phyloP scores from a whole-genome alignment of 1,140 invertebrate species.

The Trachymyrmex cornetzi region DNA sequence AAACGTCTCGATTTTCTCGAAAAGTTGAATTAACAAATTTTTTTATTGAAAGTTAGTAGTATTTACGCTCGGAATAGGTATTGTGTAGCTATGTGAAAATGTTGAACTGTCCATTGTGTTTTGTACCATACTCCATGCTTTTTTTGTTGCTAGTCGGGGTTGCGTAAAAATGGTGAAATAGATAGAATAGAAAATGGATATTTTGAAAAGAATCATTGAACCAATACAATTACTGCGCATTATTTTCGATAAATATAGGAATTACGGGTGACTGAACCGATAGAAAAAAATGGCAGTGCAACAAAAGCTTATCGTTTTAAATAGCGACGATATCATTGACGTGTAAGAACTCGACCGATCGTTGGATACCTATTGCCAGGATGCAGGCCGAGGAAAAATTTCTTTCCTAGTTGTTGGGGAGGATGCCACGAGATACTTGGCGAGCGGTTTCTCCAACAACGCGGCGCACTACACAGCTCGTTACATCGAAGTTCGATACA shows the following conservation, averaged over 20 bases:
- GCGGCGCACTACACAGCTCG: conserved; percentile 14
- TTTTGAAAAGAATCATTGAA: conserved; percentile 17
- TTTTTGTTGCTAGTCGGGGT: neutral
- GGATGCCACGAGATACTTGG: conserved; percentile 20
- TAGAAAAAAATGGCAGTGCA: neutral
- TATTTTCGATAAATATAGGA: neutral
- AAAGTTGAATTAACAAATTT: neutral
- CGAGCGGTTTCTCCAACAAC: conserved; percentile 24
- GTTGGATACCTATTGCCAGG: neutral
- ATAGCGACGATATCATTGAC: conserved; percentile 24
- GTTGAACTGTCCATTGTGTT: neutral
- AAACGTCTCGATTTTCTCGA: neutral
- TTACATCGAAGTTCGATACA: conserved; percentile 59
- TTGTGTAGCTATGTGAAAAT: neutral
- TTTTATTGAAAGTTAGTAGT: neutral
- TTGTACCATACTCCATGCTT: neutral
- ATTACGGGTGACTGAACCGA: neutral
- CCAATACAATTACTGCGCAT: conserved; percentile 19
- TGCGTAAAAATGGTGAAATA: conserved; percentile 6
- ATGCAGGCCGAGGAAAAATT: conserved; percentile 8
- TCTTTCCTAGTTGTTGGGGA: neutral
- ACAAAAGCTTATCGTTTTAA: conserved; percentile 53
- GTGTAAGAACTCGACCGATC: conserved; percentile 3
- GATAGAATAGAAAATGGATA: neutral
- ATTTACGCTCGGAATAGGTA: neutral